Percentiles rank a stretch among this genome's conserved stretches.
Evolutionary conservation across 2,797 vertebrate genomes (phyloP).

Genomic region (Clamator glandarius): DNA sequence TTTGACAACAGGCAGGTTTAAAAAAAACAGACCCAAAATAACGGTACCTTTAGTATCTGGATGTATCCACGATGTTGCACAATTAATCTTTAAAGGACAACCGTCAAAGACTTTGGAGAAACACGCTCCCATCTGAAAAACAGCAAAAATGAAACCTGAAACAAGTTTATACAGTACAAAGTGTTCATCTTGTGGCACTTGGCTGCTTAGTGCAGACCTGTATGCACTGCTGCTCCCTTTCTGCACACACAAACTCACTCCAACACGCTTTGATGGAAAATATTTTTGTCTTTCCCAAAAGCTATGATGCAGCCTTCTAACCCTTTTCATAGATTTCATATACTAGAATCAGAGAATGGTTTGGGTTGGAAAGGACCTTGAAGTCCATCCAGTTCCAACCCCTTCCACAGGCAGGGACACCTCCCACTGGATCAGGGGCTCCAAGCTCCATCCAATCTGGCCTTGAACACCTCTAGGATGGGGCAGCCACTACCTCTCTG

Average conservation of each 20-base stretch:
- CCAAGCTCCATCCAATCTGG: too few species aligned
- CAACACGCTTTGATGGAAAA: not conserved
- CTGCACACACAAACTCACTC: not conserved
- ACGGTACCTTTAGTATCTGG: slow-evolving; percentile 95
- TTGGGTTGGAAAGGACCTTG: too few species aligned
- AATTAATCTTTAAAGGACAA: slow-evolving; percentile 97
- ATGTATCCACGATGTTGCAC: slow-evolving; percentile 99
- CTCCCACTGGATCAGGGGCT: too few species aligned
- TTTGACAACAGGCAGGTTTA: not conserved
- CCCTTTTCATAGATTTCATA: accelerated
- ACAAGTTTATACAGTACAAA: not conserved
- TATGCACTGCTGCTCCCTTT: not conserved
- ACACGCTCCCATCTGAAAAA: slow-evolving; percentile 95
- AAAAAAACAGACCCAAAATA: not conserved
- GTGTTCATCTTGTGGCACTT: not conserved
- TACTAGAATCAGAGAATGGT: too few species aligned
- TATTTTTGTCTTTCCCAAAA: not conserved
- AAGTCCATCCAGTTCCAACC: too few species aligned
- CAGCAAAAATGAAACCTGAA: slow-evolving; percentile 25
- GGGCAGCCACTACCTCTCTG: too few species aligned
- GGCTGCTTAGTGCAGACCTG: not conserved
- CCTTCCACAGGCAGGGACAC: too few species aligned
- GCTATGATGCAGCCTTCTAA: not conserved
- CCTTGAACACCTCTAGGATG: too few species aligned
- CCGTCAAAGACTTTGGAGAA: slow-evolving; percentile 99